Conservation (phyloP, 2,797 vertebrate genomes). For the Botia almorhae region DNA sequence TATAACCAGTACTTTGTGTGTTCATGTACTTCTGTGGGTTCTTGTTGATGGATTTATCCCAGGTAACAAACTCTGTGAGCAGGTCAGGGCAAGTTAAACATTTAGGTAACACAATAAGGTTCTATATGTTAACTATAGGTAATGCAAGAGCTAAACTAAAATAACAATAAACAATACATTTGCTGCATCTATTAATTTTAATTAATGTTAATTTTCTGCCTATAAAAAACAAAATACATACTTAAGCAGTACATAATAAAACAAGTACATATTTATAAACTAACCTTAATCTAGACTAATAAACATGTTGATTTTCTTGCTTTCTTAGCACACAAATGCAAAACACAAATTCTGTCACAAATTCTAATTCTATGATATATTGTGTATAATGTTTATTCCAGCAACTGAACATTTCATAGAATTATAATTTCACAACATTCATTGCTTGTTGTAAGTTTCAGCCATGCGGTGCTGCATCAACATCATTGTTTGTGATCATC, state of each 20-base stretch:
- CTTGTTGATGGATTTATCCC: background rate
- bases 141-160: background rate
- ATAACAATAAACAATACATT: background rate
- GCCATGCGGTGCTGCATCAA: background rate
- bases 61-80: background rate
- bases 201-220: background rate
- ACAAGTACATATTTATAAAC: too few relatives aligned
- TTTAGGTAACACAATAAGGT: background rate
- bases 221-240: background rate
- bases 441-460: background rate
- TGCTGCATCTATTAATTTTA: background rate
- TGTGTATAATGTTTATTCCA: background rate
- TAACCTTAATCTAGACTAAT: too few relatives aligned
- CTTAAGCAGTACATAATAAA: too few relatives aligned
- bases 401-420: background rate
- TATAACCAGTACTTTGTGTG: background rate
- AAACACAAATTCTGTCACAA: background rate
- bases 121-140: background rate
- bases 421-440: background rate
- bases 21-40: background rate
- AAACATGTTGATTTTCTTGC: too few relatives aligned
- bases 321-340: too few relatives aligned
- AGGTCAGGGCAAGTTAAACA: slow-evolving; percentile 18
- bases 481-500: background rate
- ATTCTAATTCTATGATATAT: background rate